Percentiles rank a stretch among this genome's conserved stretches.
Conservation (phyloP, 2,113 vertebrate species). For the Caranx ignobilis region DNA sequence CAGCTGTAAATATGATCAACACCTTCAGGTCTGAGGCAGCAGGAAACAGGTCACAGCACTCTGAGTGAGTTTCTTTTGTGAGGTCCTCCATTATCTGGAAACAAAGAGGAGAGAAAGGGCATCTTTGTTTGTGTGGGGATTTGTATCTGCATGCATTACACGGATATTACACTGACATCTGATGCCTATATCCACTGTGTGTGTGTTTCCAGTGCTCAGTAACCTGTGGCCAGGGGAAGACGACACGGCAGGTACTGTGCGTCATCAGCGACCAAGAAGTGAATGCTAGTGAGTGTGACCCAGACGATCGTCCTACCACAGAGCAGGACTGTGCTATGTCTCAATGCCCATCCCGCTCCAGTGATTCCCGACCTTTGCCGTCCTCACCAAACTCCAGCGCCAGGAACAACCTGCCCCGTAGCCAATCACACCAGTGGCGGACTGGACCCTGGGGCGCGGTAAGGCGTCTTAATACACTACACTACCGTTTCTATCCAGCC, state of each 20-base stretch:
- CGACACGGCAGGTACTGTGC: slow-evolving; percentile 92
- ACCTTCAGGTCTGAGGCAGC: neutral
- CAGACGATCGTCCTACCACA: slow-evolving; percentile 88
- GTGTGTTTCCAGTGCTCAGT: slow-evolving; percentile 90
- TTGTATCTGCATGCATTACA: neutral
- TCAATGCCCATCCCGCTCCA: slow-evolving; percentile 89
- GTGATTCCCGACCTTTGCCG: slow-evolving; percentile 80
- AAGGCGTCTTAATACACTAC: slow-evolving; percentile 76
- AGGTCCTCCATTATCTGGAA: neutral
- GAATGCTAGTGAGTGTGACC: slow-evolving; percentile 90
- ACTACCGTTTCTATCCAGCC: neutral
- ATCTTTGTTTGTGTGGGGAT: neutral
- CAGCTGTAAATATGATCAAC: neutral
- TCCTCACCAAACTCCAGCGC: slow-evolving; percentile 80
- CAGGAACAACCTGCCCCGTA: slow-evolving; percentile 82
- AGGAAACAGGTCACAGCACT: neutral
- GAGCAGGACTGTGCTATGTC: slow-evolving; percentile 95
- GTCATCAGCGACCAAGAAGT: slow-evolving; percentile 92
- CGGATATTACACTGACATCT: neutral
- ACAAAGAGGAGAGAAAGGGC: neutral
- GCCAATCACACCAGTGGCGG: slow-evolving; percentile 93
- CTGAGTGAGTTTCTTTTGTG: neutral
- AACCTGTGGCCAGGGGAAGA: slow-evolving; percentile 95
- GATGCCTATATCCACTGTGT: neutral
- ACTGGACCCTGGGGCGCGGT: slow-evolving; percentile 98